Conservation (phyloP, 2,113 vertebrate genomes). For the Trinectes maculatus region DNA sequence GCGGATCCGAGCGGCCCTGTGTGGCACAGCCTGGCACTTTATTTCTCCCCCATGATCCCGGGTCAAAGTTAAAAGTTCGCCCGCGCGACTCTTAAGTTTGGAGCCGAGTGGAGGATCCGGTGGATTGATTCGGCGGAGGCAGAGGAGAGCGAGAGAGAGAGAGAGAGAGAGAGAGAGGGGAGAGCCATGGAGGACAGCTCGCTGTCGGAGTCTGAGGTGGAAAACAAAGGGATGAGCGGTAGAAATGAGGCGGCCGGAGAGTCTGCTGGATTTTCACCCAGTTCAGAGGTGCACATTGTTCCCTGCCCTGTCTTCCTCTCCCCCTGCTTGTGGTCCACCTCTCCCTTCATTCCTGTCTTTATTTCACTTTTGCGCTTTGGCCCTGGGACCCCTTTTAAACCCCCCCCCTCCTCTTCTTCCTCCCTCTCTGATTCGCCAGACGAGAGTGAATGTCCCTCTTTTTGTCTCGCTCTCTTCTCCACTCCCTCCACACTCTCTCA, state of each 20-base stretch:
- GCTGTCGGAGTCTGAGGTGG: slow-evolving; percentile 74
- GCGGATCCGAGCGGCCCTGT: slow-evolving; percentile 51
- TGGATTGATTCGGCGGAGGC: slow-evolving; percentile 59
- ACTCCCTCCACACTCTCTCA: slow-evolving; percentile 81
- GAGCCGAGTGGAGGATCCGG: slow-evolving; percentile 49
- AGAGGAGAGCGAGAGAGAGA: slow-evolving; percentile 25
- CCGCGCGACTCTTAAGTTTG: slow-evolving; percentile 44
- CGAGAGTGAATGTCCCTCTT: slow-evolving; percentile 91
- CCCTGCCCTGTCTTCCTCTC: slow-evolving; percentile 75
- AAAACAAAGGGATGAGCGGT: slow-evolving; percentile 77
- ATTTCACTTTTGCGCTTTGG: slow-evolving; percentile 92
- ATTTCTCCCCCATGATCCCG: slow-evolving; percentile 34
- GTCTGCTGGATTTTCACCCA: slow-evolving; percentile 80
- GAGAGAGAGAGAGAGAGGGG: slow-evolving; percentile 2
- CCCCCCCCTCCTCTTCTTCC: slow-evolving; percentile 75
- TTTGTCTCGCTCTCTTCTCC: slow-evolving; percentile 85
- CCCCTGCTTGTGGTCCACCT: slow-evolving; percentile 79
- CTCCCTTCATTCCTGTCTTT: slow-evolving; percentile 83
- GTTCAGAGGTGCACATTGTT: slow-evolving; percentile 82
- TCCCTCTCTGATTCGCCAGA: slow-evolving; percentile 97
- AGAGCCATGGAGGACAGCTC: slow-evolving; percentile 72
- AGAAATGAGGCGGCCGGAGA: slow-evolving; percentile 74
- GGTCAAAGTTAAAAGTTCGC: slow-evolving; percentile 52
- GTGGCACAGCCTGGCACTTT: slow-evolving; percentile 49
- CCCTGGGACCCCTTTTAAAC: slow-evolving; percentile 96